Conservation (phyloP, 2,113 vertebrate genomes). For the Silurus asotus region DNA sequence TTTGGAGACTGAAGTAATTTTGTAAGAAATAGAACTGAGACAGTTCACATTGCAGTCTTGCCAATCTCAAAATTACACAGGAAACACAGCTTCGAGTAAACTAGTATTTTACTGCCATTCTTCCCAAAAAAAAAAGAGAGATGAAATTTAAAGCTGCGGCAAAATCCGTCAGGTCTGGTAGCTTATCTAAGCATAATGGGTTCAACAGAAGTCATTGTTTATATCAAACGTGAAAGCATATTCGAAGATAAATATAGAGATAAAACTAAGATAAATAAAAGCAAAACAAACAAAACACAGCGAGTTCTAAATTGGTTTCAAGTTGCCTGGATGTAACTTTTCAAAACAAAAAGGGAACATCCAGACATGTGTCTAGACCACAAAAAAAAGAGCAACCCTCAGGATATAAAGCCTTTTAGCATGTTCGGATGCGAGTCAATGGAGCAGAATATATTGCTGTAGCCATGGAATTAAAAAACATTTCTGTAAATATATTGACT, state of each 20-base stretch:
- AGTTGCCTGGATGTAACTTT: background rate
- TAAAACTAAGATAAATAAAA: background rate
- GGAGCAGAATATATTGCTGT: background rate
- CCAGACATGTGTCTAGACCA: conserved; percentile 22
- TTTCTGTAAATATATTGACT: background rate
- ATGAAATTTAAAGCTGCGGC: background rate
- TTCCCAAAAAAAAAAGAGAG: background rate
- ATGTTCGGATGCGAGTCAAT: background rate
- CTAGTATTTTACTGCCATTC: conserved; percentile 14
- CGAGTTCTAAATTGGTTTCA: background rate
- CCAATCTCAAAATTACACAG: conserved; percentile 21
- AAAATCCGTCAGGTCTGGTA: background rate
- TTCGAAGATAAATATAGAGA: conserved; percentile 40
- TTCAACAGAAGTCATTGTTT: background rate
- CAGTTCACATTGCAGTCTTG: background rate
- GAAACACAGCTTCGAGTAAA: conserved; percentile 11
- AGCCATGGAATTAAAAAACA: background rate
- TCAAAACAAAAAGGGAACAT: background rate
- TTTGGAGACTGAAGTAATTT: background rate
- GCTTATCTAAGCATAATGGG: background rate
- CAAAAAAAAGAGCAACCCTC: conserved; percentile 2
- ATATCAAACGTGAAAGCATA: background rate
- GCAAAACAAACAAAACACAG: background rate
- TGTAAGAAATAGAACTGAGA: background rate
- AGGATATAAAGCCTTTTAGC: background rate